These are phyloP conservation scores for Drosophila insularis DNA, from an alignment of 1,140 invertebrate genomes.

Conservation along the genomic window DNA sequence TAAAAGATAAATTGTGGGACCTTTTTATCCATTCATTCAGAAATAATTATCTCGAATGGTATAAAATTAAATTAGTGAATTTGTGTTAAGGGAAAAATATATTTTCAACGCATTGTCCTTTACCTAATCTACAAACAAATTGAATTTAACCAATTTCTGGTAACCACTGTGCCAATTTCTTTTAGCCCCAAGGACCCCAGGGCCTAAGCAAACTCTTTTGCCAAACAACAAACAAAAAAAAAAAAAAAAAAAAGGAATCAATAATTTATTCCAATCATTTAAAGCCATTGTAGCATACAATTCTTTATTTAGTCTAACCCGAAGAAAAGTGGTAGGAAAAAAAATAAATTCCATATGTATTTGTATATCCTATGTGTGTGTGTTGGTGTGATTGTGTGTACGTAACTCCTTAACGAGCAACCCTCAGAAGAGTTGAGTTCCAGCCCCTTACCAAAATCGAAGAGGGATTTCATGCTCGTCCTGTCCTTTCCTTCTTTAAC, in stretches of 20 bases:
- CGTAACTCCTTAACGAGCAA: slow-evolving; percentile 64
- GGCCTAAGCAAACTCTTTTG: neutral
- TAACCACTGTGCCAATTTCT: slow-evolving; percentile 22
- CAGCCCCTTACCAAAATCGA: neutral
- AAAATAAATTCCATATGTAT: slow-evolving; percentile 8
- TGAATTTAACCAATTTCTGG: neutral
- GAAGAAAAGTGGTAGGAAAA: neutral
- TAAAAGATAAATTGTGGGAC: too few species aligned
- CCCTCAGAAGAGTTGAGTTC: slow-evolving; percentile 33
- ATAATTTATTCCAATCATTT: slow-evolving; percentile 73
- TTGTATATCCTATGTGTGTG: neutral
- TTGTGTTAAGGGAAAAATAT: neutral
- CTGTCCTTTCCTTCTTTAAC: slow-evolving; percentile 17
- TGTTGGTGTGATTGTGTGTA: slow-evolving; percentile 21
- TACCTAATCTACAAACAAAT: slow-evolving; percentile 1
- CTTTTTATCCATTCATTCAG: too few species aligned
- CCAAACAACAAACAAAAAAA: slow-evolving; percentile 20
- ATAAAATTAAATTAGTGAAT: neutral
- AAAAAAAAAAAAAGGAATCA: slow-evolving; percentile 45
- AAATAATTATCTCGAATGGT: too few species aligned
- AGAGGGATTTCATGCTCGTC: neutral
- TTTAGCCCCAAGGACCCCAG: neutral
- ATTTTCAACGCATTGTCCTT: neutral
- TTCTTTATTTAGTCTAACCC: slow-evolving; percentile 69
- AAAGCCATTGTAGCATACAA: slow-evolving; percentile 53